Base-by-base conservation (phyloP, 64 coral and sea anemone species). In the Porites australiensis region DNA sequence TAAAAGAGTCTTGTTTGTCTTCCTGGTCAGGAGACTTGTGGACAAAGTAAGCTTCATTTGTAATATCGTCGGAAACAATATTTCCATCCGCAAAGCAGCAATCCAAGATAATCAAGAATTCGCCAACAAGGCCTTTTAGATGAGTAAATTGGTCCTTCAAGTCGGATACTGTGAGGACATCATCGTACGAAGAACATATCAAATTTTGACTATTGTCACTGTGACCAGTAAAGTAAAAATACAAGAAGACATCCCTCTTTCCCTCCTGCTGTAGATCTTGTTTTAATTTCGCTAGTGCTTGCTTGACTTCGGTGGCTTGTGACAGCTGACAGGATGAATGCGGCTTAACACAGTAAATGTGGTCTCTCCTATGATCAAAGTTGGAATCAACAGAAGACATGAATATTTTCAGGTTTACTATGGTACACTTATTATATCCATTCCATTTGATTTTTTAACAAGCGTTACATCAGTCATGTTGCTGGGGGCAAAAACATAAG, bases 91-190 rank as follows among this genome's bases (percentile, higher is more conserved):
- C 75, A 78, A 21, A 78, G 12, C 75, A 78, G 11, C 75, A 78
- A 78, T 78, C 75, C 50, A 78, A 55, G 55, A 78, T 78, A 13
- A 78, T 78, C 75, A 78, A 57, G 50, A 78, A 78, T 57, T 78
- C 75, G 22, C 50, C 4, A 18, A 78, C 75, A 78, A 55, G 7
- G 21, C 7, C 23, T 44, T 43, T 78, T 13, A 78, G 74, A 75
- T n/a, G 75, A 20, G 14, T 27, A 7, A 78, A 20, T 2, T 20
- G 18, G 1, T 55, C 11, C 2, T 27, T 57, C 75, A 78, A 22
- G 16, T 78, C 75, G 3, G 19, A 18, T 15, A 1, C 51, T 54
- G 51, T 78, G 11, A 78, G 50, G 19, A 53, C 5, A 57, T 78
- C 75, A 19, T 78, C 21, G 2, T 55, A 49, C 22, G 75, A 78